Conservation (phyloP, 1,140 invertebrate species). For the Antheraea pernyi region DNA sequence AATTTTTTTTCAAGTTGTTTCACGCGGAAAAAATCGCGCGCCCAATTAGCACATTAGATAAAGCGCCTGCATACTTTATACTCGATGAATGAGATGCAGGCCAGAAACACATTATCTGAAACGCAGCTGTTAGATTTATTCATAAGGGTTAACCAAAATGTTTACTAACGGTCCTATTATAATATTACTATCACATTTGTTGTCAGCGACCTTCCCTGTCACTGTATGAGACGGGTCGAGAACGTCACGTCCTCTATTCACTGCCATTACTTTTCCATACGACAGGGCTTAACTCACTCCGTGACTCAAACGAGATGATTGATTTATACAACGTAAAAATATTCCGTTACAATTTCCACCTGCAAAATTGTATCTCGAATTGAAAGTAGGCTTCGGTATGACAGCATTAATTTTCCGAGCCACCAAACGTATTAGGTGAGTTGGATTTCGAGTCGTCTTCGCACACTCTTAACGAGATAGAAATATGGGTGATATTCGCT, state of each 20-base stretch:
- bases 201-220: not conserved
- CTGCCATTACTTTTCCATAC: not conserved
- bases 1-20: no score
- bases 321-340: slow-evolving; percentile 20
- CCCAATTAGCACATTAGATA: no score
- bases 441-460: not conserved
- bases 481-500: slow-evolving; percentile 14
- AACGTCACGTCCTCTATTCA: not conserved
- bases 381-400: slow-evolving; percentile 31
- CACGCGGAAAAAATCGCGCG: no score
- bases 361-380: slow-evolving; percentile 34
- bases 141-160: no score
- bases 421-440: not conserved
- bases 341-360: slow-evolving; percentile 22
- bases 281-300: slow-evolving; percentile 3
- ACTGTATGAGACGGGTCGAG: not conserved
- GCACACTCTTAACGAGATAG: not conserved
- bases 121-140: no score
- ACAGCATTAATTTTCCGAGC: slow-evolving; percentile 40
- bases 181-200: not conserved
- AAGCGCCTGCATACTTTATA: no score
- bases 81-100: no score
- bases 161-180: not conserved
- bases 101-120: no score
- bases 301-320: slow-evolving; percentile 13